A percentile compares a stretch with the other conserved stretches of the same genome.
phyloP scores from a whole-genome alignment of 2,113 vertebrate genomes.

The Syngnathus floridae region DNA sequence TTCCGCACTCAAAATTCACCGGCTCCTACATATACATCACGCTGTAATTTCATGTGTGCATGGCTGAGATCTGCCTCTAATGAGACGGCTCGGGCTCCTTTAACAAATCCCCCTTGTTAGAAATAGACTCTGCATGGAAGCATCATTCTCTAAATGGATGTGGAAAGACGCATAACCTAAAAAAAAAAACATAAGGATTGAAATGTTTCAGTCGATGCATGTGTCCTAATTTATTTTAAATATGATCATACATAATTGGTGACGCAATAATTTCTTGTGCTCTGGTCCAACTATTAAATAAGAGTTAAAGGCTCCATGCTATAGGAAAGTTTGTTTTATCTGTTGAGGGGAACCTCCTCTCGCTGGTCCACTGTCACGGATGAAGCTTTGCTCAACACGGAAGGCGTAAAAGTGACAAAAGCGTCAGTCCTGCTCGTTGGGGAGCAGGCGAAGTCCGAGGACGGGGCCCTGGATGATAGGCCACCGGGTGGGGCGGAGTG shows the following conservation, averaged over 20 bases:
- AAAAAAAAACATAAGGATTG: conserved; percentile 37
- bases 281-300: not conserved
- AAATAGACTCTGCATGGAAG: conserved; percentile 51
- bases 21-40: conserved; percentile 79
- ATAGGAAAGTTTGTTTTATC: conserved; percentile 72
- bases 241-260: not conserved
- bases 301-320: conserved; percentile 16
- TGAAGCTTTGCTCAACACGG: conserved; percentile 91
- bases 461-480: conserved; percentile 74
- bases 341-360: conserved; percentile 95
- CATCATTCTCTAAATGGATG: conserved; percentile 52
- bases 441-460: conserved; percentile 89
- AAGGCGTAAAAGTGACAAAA: conserved; percentile 93
- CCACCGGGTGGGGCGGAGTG: conserved; percentile 80
- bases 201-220: not conserved
- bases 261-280: not conserved
- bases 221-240: not conserved
- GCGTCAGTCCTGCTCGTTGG: conserved; percentile 90
- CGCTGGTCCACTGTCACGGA: conserved; percentile 91
- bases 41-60: conserved; percentile 81
- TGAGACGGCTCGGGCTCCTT: conserved; percentile 67
- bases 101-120: conserved; percentile 71
- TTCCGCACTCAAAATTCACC: conserved; percentile 82
- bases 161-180: conserved; percentile 41
- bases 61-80: conserved; percentile 67